These are phyloP conservation scores for Parapristionchus giblindavisi DNA, from an alignment of 2,888 invertebrate species.

Conservation along the genomic window DNA sequence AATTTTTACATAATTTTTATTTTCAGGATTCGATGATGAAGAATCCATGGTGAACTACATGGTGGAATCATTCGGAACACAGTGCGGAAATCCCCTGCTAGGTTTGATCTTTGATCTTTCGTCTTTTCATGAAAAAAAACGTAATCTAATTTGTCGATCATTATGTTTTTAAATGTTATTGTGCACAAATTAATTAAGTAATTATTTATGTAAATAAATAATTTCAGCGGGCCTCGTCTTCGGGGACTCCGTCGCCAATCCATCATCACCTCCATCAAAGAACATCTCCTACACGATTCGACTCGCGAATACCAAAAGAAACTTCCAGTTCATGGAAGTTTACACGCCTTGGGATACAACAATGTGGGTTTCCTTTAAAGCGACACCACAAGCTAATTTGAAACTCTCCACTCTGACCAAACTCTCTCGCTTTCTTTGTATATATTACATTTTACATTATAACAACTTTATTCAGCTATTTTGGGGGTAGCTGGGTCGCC, in stretches of 20 bases:
- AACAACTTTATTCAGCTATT: too few species aligned
- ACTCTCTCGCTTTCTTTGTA: too few species aligned
- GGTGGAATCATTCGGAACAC: constrained; percentile 53
- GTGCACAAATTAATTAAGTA: too few species aligned
- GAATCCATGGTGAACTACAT: constrained; percentile 70
- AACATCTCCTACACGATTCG: constrained; percentile 58
- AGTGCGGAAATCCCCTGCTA: constrained; percentile 61
- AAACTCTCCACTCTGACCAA: too few species aligned
- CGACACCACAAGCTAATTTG: too few species aligned
- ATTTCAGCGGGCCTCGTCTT: constrained; percentile 60
- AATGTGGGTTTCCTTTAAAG: not conserved
- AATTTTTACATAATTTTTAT: too few species aligned
- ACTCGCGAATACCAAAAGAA: constrained; percentile 58
- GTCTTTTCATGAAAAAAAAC: not conserved
- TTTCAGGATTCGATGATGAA: constrained; percentile 70
- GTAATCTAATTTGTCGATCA: not conserved
- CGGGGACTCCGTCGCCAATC: constrained; percentile 50
- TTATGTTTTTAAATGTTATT: not conserved
- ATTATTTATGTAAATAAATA: too few species aligned
- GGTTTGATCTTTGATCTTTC: constrained; percentile 40
- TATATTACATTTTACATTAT: too few species aligned
- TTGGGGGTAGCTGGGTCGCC: too few species aligned
- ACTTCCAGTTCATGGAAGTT: not conserved
- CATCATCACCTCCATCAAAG: constrained; percentile 24
- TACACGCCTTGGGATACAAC: constrained; percentile 33